Base-by-base conservation (phyloP, 2,797 vertebrate species). In the Dendrocincla fuliginosa region DNA sequence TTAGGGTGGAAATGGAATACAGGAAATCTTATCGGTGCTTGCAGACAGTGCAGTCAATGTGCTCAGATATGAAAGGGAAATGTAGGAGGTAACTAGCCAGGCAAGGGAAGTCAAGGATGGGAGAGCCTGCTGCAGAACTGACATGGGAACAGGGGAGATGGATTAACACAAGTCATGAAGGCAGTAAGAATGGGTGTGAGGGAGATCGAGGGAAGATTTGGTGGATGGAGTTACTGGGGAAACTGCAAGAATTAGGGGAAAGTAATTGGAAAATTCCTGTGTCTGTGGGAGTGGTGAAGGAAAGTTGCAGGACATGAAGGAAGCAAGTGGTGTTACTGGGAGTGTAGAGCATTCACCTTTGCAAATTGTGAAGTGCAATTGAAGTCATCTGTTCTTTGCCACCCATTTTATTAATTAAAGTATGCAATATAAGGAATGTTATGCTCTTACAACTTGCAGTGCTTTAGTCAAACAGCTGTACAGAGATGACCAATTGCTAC, bases 21-120 rank as follows among this genome's bases (percentile, higher is more conserved):
- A 89, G 88, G 80, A 95, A 91, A 75, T 91, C 55, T 94, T 93
- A 95, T 93, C 90, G 1, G 59, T 47, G 52, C 76, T 79, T 86
- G 83, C 91, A 96, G 91, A 91, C 90, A 91, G 52, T 59, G 44
- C 49, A 44, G 39, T 95, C 80, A 67, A 23, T 65, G 55, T 47
- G 59, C 55, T 78, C 59, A 78, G 59, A 94, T 86, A 59, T 6
- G 49, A 79, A 94, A 50, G 77, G 83, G 85, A 94, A 95, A 79
- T 47, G 79, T 86, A 69, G 76, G 76, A 88, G 91, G 76, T 81
- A 91, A 70, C 88, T 52, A 87, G 47, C 39, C 73, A 78, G 39
- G 65, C 47, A 47, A 63, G 77, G 76, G 74, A 88, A 95, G 61
- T 55, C 42, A 88, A 71, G 56, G 75, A 82, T 74, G 56, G 75